Percentiles rank a stretch among this genome's conserved stretches.
Conservation (phyloP, 2,888 invertebrate species). For the Melipona beecheii region DNA sequence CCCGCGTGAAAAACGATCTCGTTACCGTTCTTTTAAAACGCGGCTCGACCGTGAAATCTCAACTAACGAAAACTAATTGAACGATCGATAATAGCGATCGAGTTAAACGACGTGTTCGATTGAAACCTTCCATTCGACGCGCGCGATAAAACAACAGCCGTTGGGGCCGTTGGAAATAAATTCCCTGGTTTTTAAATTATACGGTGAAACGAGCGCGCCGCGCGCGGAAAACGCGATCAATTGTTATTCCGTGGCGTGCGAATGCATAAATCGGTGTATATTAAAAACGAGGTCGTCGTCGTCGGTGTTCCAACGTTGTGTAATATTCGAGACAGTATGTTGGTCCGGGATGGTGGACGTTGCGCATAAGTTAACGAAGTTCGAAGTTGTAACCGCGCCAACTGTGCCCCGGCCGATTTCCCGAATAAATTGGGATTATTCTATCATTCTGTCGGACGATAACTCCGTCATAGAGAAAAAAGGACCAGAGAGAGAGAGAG, state of each 20-base stretch:
- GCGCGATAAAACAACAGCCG: not conserved
- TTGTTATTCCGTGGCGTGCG: slow-evolving; percentile 15
- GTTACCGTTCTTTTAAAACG: not conserved
- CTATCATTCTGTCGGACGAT: slow-evolving; percentile 47
- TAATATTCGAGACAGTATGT: slow-evolving; percentile 34
- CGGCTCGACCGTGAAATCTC: not conserved
- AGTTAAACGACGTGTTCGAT: slow-evolving; percentile 2
- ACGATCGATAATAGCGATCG: not conserved
- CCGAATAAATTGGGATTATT: slow-evolving; percentile 56
- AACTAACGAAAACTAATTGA: slow-evolving; percentile 4
- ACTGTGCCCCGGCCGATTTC: slow-evolving; percentile 46
- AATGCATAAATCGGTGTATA: slow-evolving; percentile 28
- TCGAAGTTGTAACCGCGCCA: slow-evolving; percentile 54
- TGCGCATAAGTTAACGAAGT: slow-evolving; percentile 57
- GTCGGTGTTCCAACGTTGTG: slow-evolving; percentile 30
- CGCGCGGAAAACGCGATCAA: slow-evolving; percentile 8
- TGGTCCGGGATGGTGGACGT: slow-evolving; percentile 19
- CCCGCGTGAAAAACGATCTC: slow-evolving; percentile 7
- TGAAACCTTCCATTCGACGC: not conserved
- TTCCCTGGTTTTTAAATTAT: not conserved
- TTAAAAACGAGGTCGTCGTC: slow-evolving; percentile 46
- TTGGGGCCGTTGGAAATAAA: not conserved
- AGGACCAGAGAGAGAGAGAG: not conserved
- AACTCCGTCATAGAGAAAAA: slow-evolving; percentile 6
- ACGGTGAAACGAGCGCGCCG: not conserved